A percentile compares a stretch with the other conserved stretches of the same genome.
phyloP scores from a whole-genome alignment of 1,140 invertebrate genomes.

The Drosophila ficusphila region DNA sequence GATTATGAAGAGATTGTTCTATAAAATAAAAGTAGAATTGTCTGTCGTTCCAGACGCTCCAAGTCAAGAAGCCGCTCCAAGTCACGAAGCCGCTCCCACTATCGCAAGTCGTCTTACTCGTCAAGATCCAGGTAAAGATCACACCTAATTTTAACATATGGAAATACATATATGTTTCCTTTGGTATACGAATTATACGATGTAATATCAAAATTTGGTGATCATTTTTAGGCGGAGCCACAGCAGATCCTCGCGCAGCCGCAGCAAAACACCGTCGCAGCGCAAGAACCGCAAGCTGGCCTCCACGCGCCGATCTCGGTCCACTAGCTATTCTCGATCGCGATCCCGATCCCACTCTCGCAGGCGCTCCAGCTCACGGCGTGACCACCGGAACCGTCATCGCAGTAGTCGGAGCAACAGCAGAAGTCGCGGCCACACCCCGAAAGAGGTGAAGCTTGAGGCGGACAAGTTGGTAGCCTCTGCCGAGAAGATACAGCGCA shows the following conservation, averaged over 20 bases:
- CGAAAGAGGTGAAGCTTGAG: conserved; percentile 62
- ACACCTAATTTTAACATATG: too few relatives aligned
- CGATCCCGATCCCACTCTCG: conserved; percentile 75
- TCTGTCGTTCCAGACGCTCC: conserved; percentile 70
- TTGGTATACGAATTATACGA: too few relatives aligned
- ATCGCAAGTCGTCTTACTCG: conserved; percentile 75
- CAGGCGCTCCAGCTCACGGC: conserved; percentile 77
- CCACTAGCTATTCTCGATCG: conserved; percentile 84
- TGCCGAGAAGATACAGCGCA: conserved; percentile 77
- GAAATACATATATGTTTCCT: too few relatives aligned
- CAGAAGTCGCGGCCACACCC: conserved; percentile 26
- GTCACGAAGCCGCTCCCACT: conserved; percentile 73
- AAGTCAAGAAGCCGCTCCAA: conserved; percentile 71
- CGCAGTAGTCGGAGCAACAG: conserved; percentile 52
- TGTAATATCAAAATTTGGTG: not conserved
- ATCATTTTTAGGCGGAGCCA: conserved; percentile 47
- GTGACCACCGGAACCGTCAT: conserved; percentile 70
- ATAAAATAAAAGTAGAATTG: conserved; percentile 35
- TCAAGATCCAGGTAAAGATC: conserved; percentile 63
- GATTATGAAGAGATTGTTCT: conserved; percentile 9
- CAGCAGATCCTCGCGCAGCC: conserved; percentile 64
- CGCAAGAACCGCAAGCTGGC: conserved; percentile 73
- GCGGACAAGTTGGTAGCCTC: conserved; percentile 73
- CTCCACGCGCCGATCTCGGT: conserved; percentile 77
- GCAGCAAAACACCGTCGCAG: conserved; percentile 57